Evolutionary conservation across 2,113 vertebrate species (phyloP), one percentile per base, ranked within the genome.

Genomic region (Dicrurus megarhynchus): DNA sequence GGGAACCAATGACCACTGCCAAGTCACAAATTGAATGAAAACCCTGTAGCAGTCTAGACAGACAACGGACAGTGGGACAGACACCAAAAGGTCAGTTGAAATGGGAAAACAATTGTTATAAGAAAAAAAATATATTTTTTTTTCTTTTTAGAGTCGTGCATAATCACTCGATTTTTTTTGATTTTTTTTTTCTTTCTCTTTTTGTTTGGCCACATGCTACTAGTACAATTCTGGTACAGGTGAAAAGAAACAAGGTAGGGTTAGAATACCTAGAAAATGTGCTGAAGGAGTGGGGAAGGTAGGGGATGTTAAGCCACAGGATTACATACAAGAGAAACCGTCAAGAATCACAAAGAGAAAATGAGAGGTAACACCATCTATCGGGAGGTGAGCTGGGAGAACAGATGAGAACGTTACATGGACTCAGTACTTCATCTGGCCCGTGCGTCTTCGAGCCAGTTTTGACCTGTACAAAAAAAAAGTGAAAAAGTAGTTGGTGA

Each of bases 151-250:
- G 92, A 95, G 70, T 95, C 75, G 97, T 97, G 97, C 95, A 98
- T 94, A 87, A 59, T 90, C 80, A 80, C 84, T 84, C n/a, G 0
- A 5, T 57, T 81, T 56, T 46, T 46, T 86, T 63, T 64, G 24
- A 16, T 59, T 61, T 95, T 95, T 83, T 94, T 87, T 86, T 68
- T 47, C 67, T 96, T 93, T 93, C 84, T 95, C 68, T 94, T 97
- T 98, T 98, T 98, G 95, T 98, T 99, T 98, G 98, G 99, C 98
- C 98, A 99, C 99, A 99, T 99, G 99, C 99, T 99, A 98, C 98
- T 98, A 98, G 98, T 97, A 98, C 95, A 95, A 96, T 93, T 97
- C 97, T 98, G 93, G 96, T 97, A 98, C 95, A 97, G 78, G 95
- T 97, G 89, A 83, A 97, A 97, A 97, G 90, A 95, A 94, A 96